Base-by-base conservation (phyloP, 2,888 invertebrate genomes). In the Cheilosia variabilis region DNA sequence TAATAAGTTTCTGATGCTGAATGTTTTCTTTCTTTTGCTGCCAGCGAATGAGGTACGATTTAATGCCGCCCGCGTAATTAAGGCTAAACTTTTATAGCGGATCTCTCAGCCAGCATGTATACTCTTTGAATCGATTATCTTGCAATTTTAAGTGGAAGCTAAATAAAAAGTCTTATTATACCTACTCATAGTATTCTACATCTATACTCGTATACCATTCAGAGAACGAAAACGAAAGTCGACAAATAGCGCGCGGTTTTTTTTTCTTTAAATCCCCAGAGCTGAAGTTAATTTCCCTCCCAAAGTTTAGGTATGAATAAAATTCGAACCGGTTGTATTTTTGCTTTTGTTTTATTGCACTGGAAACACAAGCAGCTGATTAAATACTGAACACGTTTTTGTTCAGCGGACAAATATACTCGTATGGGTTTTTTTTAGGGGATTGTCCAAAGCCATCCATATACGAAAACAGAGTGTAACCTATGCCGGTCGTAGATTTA, bases 91-190 rank as follows among this genome's bases (percentile, higher is more conserved):
- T 34, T 71, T 57, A 57, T 53, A 45, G 52, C 52, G 31, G 43
- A 34, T 47, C 19, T 62, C 69, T 55, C 62, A 47, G 62, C 45
- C 19, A 22, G 47, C 31, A 9, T 31, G 31, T 31, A 2, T 31
- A 31, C 55, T 50, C 62, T 68, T 69, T 68, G 53, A 77, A 78
- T 78, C 69, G 69, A 78, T 69, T 78, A 41, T 69, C 71, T 57
- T 55, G 69, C 37, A 63, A 78, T 69, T 63, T 62, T 55, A 55
- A 78, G 69, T 69, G 69, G 53, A 19, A 24, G 22, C 4, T 6
- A 55, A 58, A 57, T 62, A 45, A 55, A 69, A 69, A 55, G 6
- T 63, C 63, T 78, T 69, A 69, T 78, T 78, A 63, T 4, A 13
- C 13, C 10, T 2, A 2, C 34, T 60, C 58, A 41, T 43, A n/a